Conservation (phyloP, 2,888 invertebrate species). For the Tinea trinotella region DNA sequence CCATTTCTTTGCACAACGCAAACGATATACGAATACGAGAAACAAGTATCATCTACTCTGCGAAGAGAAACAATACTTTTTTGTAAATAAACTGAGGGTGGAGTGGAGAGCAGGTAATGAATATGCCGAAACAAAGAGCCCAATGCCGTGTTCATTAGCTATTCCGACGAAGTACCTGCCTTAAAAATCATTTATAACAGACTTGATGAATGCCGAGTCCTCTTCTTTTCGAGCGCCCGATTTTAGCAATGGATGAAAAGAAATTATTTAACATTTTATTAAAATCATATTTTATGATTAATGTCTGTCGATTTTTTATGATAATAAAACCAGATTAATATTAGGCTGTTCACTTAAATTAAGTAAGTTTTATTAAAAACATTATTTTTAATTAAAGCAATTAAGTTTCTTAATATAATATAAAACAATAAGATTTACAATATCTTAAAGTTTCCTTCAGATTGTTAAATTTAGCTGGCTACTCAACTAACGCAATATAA, state of each 20-base stretch:
- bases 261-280: conserved; percentile 12
- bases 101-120: conserved; percentile 50
- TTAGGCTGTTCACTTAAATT: neutral
- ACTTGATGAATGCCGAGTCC: conserved; percentile 50
- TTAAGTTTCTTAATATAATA: too few relatives aligned
- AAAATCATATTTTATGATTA: neutral
- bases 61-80: conserved; percentile 28
- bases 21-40: neutral
- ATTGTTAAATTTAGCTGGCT: too few relatives aligned
- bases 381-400: too few relatives aligned
- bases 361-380: too few relatives aligned
- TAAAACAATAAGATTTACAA: too few relatives aligned
- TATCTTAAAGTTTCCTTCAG: too few relatives aligned
- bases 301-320: neutral
- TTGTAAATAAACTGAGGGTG: conserved; percentile 49
- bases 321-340: neutral
- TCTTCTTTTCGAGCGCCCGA: conserved; percentile 2
- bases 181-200: conserved; percentile 60
- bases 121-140: conserved; percentile 61
- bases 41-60: neutral
- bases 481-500: neutral
- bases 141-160: conserved; percentile 56
- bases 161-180: conserved; percentile 53
- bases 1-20: neutral
- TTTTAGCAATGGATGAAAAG: conserved; percentile 9